Evolutionary conservation across 1,140 invertebrate species (phyloP), one percentile per base, ranked within the genome.

Genomic region (Maniola jurtina): DNA sequence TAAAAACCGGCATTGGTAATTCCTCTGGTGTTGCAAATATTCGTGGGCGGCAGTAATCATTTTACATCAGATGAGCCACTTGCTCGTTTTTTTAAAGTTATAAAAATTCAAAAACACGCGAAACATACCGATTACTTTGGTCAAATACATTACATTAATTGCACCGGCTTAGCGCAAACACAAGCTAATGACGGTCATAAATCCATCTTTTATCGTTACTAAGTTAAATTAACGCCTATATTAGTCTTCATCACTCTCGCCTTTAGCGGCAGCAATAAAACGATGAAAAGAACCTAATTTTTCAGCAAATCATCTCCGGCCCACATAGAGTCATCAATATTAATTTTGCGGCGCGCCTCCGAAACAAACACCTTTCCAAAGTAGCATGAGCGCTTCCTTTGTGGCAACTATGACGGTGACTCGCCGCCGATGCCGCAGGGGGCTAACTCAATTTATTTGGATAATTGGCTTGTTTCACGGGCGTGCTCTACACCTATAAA

Each of bases 251-350:
- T 89, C 84, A 84, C 56, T 38, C 69, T 35, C 73, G 76, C 66
- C 79, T 78, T 75, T 76, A 71, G 34, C 71, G 48, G 70, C 72
- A 66, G 81, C 86, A 85, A 88, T 88, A 88, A 88, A 86, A 87
- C 83, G 86, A 84, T 84, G 84, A 81, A 88, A 88, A 86, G 86
- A 85, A 86, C 79, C 81, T 81, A 88, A 88, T 88, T 88, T 89
- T 90, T 88, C 81, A 88, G 83, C 86, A 77, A 90, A 88, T 90
- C 86, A 90, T 90, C 86, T 88, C 84, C 84, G 88, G 83, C 71
- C 80, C 76, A 79, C 80, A 85, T 88, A 78, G 83, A 88, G 86
- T 84, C 88, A 90, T 90, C 88, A 90, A 90, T 90, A 90, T 90
- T 90, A 86, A 90, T 90, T 90, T 90, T 75, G 79, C 64, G 83